These are phyloP conservation scores for Leucoma salicis DNA, from an alignment of 2,888 invertebrate species.

Conservation along the genomic window DNA sequence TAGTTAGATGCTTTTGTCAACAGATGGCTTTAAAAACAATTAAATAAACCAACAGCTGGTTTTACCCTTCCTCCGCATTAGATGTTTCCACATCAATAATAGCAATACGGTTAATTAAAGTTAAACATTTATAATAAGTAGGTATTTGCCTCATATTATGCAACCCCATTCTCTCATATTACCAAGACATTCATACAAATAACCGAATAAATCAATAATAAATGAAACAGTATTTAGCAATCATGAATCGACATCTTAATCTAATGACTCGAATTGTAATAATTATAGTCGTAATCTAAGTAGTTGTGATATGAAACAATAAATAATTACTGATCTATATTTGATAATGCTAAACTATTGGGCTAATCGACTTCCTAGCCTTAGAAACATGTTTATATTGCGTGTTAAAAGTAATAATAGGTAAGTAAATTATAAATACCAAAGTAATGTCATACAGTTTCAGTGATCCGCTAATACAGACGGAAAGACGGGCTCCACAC, in stretches of 20 bases:
- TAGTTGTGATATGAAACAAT: conserved; percentile 31
- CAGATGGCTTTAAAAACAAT: no score
- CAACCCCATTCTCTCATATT: conserved; percentile 14
- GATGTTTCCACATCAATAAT: no score
- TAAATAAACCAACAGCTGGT: no score
- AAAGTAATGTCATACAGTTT: no score
- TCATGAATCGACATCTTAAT: conserved; percentile 37
- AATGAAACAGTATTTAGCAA: conserved; percentile 29
- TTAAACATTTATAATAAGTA: background rate
- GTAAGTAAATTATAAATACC: no score
- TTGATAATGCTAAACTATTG: conserved; percentile 35
- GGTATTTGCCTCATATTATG: conserved; percentile 3
- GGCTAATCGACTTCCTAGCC: conserved; percentile 30
- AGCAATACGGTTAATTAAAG: background rate
- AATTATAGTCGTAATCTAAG: conserved; percentile 39
- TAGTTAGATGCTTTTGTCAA: no score
- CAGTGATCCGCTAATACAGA: no score
- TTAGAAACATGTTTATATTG: background rate
- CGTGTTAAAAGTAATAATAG: background rate
- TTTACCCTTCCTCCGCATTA: no score
- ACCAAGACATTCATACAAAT: conserved; percentile 13
- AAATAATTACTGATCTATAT: conserved; percentile 41
- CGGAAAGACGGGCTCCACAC: no score
- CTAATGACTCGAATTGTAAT: conserved; percentile 41
- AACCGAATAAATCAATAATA: conserved; percentile 35